Evolutionary conservation across 2,888 invertebrate species (phyloP).

Genomic region (Thera britannica): DNA sequence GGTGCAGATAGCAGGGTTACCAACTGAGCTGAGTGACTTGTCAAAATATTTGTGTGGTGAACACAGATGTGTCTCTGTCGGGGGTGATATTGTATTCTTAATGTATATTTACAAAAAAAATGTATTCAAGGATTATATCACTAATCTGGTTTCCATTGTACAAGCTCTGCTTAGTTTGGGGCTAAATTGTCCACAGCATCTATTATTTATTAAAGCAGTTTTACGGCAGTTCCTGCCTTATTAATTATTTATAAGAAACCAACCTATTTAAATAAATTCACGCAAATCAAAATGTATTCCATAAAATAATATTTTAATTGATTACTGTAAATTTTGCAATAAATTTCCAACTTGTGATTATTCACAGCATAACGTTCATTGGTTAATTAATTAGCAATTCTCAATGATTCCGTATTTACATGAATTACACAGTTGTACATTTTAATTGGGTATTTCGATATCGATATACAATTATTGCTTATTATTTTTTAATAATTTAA

Average conservation of each 20-base stretch:
- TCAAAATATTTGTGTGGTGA: no score
- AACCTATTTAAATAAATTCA: not conserved
- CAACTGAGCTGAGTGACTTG: no score
- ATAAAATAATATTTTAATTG: slow-evolving; percentile 4
- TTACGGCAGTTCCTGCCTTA: not conserved
- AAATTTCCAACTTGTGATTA: not conserved
- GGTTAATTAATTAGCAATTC: slow-evolving; percentile 23
- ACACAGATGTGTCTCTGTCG: no score
- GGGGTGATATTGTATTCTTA: no score
- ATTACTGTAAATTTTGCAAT: not conserved
- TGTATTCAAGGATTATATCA: no score
- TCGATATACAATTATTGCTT: not conserved
- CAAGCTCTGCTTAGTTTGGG: no score
- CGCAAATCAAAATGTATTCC: not conserved
- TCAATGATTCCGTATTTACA: slow-evolving; percentile 13
- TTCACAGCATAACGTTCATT: slow-evolving; percentile 2
- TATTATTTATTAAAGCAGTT: no score
- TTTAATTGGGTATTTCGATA: slow-evolving; percentile 1
- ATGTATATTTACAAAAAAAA: no score
- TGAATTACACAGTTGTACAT: not conserved
- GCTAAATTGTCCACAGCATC: no score
- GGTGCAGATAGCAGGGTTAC: no score
- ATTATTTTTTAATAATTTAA: not conserved
- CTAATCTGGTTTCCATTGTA: no score
- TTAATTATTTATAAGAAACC: not conserved